These are phyloP conservation scores for Cephalopachus bancanus DNA, from an alignment of 2,797 vertebrate species.

Conservation along the genomic window DNA sequence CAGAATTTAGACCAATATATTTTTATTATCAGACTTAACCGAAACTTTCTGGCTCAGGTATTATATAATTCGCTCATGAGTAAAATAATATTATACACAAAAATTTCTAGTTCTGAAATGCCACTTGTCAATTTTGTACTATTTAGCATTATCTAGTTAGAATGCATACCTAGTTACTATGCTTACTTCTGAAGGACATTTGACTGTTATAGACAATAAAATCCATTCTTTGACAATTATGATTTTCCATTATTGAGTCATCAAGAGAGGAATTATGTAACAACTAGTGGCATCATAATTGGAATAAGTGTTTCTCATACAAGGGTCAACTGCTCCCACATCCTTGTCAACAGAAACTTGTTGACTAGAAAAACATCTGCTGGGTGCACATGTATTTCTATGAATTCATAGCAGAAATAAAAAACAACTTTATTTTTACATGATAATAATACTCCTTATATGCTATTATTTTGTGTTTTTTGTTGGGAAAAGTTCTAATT, in stretches of 20 bases:
- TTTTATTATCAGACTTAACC: background rate
- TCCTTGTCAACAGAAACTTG: too few relatives aligned
- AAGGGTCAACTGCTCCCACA: background rate
- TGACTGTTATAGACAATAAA: background rate
- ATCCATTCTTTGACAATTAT: conserved; percentile 22
- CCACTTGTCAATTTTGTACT: background rate
- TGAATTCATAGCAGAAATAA: background rate
- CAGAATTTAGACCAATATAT: background rate
- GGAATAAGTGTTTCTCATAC: background rate
- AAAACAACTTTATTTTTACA: background rate
- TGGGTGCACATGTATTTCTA: background rate
- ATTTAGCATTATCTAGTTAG: background rate
- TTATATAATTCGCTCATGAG: background rate
- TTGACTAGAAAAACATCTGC: too few relatives aligned
- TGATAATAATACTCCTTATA: background rate
- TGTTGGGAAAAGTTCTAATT: background rate
- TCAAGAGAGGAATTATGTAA: conserved; percentile 25
- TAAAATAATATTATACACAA: background rate
- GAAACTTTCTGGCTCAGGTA: background rate
- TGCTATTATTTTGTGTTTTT: background rate
- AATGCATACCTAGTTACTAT: background rate
- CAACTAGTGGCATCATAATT: background rate
- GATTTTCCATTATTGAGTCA: background rate
- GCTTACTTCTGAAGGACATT: background rate
- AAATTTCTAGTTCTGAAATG: background rate